These are phyloP conservation scores for Trissolcus basalis DNA, from an alignment of 1,140 invertebrate genomes.

Conservation along the genomic window DNA sequence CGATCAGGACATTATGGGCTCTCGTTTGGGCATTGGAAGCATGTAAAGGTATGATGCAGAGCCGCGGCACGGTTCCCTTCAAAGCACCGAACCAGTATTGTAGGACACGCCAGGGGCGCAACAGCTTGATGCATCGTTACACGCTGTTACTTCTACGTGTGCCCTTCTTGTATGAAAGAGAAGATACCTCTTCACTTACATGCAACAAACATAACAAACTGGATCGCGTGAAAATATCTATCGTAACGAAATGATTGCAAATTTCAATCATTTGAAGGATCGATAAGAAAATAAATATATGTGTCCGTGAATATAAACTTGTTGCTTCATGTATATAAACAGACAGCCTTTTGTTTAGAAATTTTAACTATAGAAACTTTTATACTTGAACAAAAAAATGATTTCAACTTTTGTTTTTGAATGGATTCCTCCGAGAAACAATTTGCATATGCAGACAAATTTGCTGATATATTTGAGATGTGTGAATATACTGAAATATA, in stretches of 20 bases:
- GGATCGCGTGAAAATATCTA: conserved; percentile 28
- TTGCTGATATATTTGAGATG: no score
- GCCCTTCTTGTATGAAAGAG: conserved; percentile 44
- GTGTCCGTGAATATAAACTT: no score
- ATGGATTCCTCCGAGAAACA: no score
- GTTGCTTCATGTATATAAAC: no score
- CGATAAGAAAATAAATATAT: not conserved
- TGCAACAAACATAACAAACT: conserved; percentile 8
- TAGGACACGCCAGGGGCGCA: conserved; percentile 75
- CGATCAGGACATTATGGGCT: conserved; percentile 68
- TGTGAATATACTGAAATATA: no score
- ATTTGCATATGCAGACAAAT: no score
- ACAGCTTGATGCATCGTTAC: conserved; percentile 76
- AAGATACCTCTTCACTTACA: conserved; percentile 38
- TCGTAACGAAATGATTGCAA: conserved; percentile 7
- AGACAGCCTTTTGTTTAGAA: no score
- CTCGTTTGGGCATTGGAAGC: conserved; percentile 73
- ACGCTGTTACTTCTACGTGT: conserved; percentile 72
- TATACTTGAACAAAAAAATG: no score
- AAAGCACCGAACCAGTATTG: conserved; percentile 72
- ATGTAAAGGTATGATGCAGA: conserved; percentile 73
- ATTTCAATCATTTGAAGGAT: not conserved
- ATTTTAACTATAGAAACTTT: no score
- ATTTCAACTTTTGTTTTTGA: no score
- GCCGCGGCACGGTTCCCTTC: conserved; percentile 68